Percentiles rank a stretch among this genome's conserved stretches.
Evolutionary conservation across 1,140 invertebrate genomes (phyloP).

Genomic region (Drosophila athabasca): DNA sequence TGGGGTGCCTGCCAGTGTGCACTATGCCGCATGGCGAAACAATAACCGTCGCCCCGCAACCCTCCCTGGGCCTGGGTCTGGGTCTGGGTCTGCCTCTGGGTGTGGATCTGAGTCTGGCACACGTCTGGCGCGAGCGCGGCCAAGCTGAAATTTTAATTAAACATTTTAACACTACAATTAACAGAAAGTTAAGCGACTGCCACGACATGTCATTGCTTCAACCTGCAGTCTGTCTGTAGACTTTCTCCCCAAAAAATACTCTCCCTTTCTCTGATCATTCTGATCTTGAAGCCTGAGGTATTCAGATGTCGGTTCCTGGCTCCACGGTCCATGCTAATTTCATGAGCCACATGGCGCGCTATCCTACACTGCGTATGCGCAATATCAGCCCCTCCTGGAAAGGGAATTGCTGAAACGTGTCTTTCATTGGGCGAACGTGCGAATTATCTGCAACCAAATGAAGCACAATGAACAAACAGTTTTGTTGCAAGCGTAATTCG

Average conservation of each 20-base stretch:
- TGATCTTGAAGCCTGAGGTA: too few species aligned
- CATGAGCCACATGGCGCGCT: slow-evolving; percentile 5
- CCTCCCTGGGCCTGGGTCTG: too few species aligned
- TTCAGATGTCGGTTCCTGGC: not conserved
- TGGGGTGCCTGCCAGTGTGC: slow-evolving; percentile 32
- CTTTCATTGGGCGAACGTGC: slow-evolving; percentile 37
- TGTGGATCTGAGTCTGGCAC: slow-evolving; percentile 34
- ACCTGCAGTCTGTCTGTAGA: slow-evolving; percentile 25
- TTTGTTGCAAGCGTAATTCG: slow-evolving; percentile 37
- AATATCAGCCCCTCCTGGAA: not conserved
- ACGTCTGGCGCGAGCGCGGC: slow-evolving; percentile 46
- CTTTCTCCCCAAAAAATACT: slow-evolving; percentile 12
- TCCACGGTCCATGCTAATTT: not conserved
- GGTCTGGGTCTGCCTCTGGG: slow-evolving; percentile 14
- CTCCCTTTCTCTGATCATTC: too few species aligned
- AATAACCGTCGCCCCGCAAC: slow-evolving; percentile 35
- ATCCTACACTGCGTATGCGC: slow-evolving; percentile 34
- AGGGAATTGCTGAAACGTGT: slow-evolving; percentile 7
- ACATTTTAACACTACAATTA: slow-evolving; percentile 80
- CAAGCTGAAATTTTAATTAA: slow-evolving; percentile 79
- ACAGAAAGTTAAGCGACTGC: slow-evolving; percentile 41
- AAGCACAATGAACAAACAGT: slow-evolving; percentile 42
- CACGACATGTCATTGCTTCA: slow-evolving; percentile 9
- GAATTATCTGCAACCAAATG: slow-evolving; percentile 50
- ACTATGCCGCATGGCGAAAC: slow-evolving; percentile 23